Percentiles rank a stretch among this genome's conserved stretches.
phyloP scores from a whole-genome alignment of 2,797 vertebrate species.

The Pseudomugil gertrudae region DNA sequence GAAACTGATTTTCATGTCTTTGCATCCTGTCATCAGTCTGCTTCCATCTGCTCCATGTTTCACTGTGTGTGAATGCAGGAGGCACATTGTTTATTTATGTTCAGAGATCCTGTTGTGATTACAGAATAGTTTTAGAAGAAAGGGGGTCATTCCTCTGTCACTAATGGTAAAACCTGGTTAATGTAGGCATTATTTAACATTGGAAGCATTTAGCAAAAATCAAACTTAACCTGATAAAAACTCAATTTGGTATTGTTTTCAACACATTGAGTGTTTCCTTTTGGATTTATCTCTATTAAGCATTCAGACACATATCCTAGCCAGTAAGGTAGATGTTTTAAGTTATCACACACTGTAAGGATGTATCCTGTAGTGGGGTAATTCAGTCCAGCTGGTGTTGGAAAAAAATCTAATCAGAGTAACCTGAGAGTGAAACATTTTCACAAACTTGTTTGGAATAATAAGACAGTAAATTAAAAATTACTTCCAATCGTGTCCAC shows the following conservation, averaged over 20 bases:
- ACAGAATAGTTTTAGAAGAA: background rate
- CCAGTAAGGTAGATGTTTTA: background rate
- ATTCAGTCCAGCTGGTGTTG: background rate
- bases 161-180: background rate
- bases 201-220: background rate
- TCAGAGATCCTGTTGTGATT: background rate
- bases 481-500: slow-evolving; percentile 3
- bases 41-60: background rate
- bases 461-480: slow-evolving; percentile 3
- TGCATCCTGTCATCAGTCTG: slow-evolving; percentile 3
- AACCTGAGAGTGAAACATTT: background rate
- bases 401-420: background rate
- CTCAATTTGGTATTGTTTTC: background rate
- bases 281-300: background rate
- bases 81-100: background rate
- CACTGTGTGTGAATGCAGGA: background rate
- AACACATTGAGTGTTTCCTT: background rate
- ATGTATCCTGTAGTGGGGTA: background rate
- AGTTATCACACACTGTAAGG: background rate
- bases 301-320: background rate
- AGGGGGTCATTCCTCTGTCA: background rate
- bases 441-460: background rate
- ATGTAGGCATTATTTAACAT: background rate
- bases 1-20: slow-evolving; percentile 11
- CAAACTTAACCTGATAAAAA: background rate